Percentiles rank a stretch among this genome's conserved stretches.
These are phyloP conservation scores for Drosophila neotestacea DNA, from an alignment of 2,888 invertebrate genomes.

Conservation along the genomic window DNA sequence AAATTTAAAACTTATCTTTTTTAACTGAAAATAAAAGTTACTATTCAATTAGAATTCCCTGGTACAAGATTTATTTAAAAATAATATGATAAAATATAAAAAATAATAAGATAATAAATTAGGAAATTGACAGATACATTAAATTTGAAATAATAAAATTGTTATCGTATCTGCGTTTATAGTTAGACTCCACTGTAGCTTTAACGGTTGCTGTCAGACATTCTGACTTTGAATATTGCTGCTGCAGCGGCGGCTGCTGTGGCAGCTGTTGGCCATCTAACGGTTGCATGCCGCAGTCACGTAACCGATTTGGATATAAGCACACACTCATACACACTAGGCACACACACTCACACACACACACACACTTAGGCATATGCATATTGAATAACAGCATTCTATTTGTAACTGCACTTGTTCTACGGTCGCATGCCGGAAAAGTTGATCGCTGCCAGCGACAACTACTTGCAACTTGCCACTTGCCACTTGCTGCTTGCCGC, in stretches of 20 bases:
- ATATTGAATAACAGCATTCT: constrained; percentile 75
- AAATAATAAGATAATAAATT: too few species aligned
- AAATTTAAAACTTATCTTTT: too few species aligned
- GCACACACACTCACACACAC: constrained; percentile 24
- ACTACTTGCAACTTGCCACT: constrained; percentile 2
- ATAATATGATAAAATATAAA: too few species aligned
- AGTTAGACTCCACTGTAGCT: constrained; percentile 7
- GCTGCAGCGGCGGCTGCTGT: constrained; percentile 18
- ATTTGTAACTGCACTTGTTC: constrained; percentile 73
- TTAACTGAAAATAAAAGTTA: too few species aligned
- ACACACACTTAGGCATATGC: constrained; percentile 51
- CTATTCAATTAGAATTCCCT: too few species aligned
- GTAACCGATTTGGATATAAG: constrained; percentile 65
- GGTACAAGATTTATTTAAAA: too few species aligned
- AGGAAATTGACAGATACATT: too few species aligned
- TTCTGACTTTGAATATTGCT: constrained; percentile 46
- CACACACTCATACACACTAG: constrained; percentile 37
- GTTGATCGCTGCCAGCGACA: constrained; percentile 43
- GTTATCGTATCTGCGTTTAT: background rate
- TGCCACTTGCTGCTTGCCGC: constrained; percentile 18
- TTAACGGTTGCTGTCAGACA: constrained; percentile 47
- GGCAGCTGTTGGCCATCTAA: constrained; percentile 74
- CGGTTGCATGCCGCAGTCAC: constrained; percentile 68
- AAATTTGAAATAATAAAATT: too few species aligned
- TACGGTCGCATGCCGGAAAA: constrained; percentile 57